Conservation (phyloP, 2,888 invertebrate species). For the Nudaria mundana region DNA sequence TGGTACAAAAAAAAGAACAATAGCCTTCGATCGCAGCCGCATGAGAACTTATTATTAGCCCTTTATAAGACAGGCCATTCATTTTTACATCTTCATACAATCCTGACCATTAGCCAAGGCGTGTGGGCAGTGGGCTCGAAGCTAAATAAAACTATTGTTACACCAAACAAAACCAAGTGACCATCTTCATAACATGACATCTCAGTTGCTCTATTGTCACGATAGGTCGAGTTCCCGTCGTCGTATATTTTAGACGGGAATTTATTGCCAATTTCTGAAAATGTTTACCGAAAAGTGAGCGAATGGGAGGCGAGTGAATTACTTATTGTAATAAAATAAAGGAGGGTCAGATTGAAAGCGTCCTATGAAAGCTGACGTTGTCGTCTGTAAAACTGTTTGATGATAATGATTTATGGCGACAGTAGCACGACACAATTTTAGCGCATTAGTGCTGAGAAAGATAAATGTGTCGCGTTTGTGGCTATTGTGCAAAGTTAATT, state of each 20-base stretch:
- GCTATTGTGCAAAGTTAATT: constrained; percentile 51
- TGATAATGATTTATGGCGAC: constrained; percentile 78
- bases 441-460: constrained; percentile 68
- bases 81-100: constrained; percentile 79
- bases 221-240: constrained; percentile 50
- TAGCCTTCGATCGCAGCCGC: constrained; percentile 68
- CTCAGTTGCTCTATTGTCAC: constrained; percentile 64
- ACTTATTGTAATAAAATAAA: constrained; percentile 79
- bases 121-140: constrained; percentile 78
- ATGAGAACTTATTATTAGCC: constrained; percentile 79
- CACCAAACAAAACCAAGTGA: constrained; percentile 75
- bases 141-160: constrained; percentile 80
- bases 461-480: constrained; percentile 67
- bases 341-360: constrained; percentile 75
- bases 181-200: constrained; percentile 75
- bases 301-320: constrained; percentile 75
- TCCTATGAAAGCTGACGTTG: constrained; percentile 71
- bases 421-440: constrained; percentile 69
- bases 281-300: constrained; percentile 75
- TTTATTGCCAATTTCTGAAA: constrained; percentile 78
- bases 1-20: constrained; percentile 69
- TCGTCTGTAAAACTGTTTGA: constrained; percentile 61
- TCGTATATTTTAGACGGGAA: constrained; percentile 67
- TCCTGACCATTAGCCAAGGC: constrained; percentile 75
- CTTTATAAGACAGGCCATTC: constrained; percentile 69